Percentiles rank a stretch among this genome's conserved stretches.
These are phyloP conservation scores for Arge pagana DNA, from an alignment of 2,888 invertebrate species.

Conservation along the genomic window DNA sequence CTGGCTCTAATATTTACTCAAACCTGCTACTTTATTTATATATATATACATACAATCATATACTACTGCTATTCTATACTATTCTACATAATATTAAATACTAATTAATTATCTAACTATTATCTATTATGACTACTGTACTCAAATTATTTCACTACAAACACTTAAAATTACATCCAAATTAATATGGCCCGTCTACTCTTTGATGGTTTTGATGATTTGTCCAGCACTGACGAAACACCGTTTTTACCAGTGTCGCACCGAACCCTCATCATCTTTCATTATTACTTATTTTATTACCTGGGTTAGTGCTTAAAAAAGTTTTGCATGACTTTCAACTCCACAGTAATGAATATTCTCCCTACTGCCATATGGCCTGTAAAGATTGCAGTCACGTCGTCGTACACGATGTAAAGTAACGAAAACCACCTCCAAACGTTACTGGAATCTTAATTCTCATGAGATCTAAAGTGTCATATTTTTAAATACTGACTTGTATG, in stretches of 20 bases:
- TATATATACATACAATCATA: slow-evolving; percentile 20
- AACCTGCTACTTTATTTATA: slow-evolving; percentile 23
- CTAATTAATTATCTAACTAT: slow-evolving; percentile 12
- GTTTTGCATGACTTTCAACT: no score
- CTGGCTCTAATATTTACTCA: slow-evolving; percentile 14
- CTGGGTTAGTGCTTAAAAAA: no score
- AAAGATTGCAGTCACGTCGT: no score
- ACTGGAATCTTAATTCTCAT: no score
- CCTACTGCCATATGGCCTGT: no score
- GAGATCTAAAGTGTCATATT: no score
- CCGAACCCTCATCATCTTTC: no score
- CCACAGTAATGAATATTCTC: no score
- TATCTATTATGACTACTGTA: slow-evolving; percentile 19
- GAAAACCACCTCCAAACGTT: no score
- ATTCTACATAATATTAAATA: slow-evolving; percentile 18
- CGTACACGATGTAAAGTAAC: no score
- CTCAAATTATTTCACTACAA: slow-evolving; percentile 11
- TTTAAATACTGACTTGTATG: no score
- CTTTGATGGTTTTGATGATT: slow-evolving; percentile 5
- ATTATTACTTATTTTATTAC: no score
- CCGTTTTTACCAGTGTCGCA: not conserved
- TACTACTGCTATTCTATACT: slow-evolving; percentile 24
- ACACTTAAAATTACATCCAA: slow-evolving; percentile 3
- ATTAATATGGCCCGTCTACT: slow-evolving; percentile 1
- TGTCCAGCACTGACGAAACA: slow-evolving; percentile 13